phyloP scores from a whole-genome alignment of 2,888 invertebrate genomes.

The Pollenia angustigena region DNA sequence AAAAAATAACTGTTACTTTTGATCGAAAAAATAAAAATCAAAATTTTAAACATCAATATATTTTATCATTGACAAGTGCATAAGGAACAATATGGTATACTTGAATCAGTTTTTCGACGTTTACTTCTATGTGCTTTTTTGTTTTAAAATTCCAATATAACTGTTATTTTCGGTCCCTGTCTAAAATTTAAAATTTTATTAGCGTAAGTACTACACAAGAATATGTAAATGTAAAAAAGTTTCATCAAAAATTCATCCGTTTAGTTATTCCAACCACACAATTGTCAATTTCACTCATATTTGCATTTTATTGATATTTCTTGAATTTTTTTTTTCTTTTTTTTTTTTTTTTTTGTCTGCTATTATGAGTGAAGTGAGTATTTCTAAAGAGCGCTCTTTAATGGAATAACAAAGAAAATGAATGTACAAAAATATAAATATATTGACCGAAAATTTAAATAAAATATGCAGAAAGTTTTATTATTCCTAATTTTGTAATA shows the following conservation, averaged over 20 bases:
- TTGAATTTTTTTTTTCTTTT: neutral
- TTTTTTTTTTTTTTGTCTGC: neutral
- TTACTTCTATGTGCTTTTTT: too few relatives aligned
- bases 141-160: too few relatives aligned
- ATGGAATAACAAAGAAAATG: slow-evolving; percentile 10
- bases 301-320: slow-evolving; percentile 49
- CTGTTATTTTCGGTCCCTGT: too few relatives aligned
- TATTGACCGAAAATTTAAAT: slow-evolving; percentile 37
- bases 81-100: too few relatives aligned
- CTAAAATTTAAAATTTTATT: too few relatives aligned
- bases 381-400: neutral
- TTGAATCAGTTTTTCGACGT: too few relatives aligned
- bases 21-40: too few relatives aligned
- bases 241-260: slow-evolving; percentile 44
- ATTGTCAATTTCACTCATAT: slow-evolving; percentile 45
- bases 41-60: too few relatives aligned
- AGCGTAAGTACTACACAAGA: neutral
- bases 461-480: slow-evolving; percentile 17
- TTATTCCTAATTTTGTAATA: neutral
- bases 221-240: slow-evolving; percentile 7
- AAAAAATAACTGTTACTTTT: too few relatives aligned
- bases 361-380: slow-evolving; percentile 8
- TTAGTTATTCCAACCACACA: slow-evolving; percentile 21
- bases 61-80: too few relatives aligned
- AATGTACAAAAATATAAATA: neutral